Evolutionary conservation across 2,888 invertebrate genomes (phyloP), one percentile per base, ranked within the genome.

Genomic region (Hipparchia sbordonii): DNA sequence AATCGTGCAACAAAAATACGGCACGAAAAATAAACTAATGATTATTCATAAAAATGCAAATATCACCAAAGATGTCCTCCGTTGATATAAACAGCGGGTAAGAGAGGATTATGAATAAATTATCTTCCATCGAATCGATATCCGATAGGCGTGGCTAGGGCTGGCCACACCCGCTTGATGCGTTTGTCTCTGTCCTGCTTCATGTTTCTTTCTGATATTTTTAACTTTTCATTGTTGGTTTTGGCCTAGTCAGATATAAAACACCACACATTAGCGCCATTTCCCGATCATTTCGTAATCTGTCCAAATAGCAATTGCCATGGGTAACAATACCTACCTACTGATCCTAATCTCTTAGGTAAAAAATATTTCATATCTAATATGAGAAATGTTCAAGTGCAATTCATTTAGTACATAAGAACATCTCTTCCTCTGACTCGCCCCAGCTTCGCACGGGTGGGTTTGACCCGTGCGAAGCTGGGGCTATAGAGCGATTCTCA

Each of bases 81-180:
- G 70, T 59, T 70, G 65, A 67, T 80, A 81, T 77, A 79, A 79
- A 77, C 77, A 79, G 79, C 79, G 80, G 80, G 85, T 87, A 87
- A 87, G 85, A 84, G 79, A 82, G 82, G 87, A 88, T 86, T 91
- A 90, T 92, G 91, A 91, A 92, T 91, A 90, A 90, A 89, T 90
- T 88, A 91, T 87, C 79, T 78, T 73, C 74, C 74, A 75, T 76
- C 74, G 79, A 82, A 90, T 92, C 92, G 88, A 91, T 91, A 87
- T 75, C 70, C 76, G 76, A 81, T 80, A 78, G 91, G 91, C 91
- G 91, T 89, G 89, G 84, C 77, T 51, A n/a, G 63, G 57, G 45
- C 73, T 59, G 79, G 79, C 82, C 85, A 82, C 84, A 86, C 85
- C 75, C 75, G 73, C 74, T 73, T 77, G 75, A 73, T 76, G 72